Conservation (phyloP, 2,113 vertebrate species). For the Crotophaga sulcirostris region DNA sequence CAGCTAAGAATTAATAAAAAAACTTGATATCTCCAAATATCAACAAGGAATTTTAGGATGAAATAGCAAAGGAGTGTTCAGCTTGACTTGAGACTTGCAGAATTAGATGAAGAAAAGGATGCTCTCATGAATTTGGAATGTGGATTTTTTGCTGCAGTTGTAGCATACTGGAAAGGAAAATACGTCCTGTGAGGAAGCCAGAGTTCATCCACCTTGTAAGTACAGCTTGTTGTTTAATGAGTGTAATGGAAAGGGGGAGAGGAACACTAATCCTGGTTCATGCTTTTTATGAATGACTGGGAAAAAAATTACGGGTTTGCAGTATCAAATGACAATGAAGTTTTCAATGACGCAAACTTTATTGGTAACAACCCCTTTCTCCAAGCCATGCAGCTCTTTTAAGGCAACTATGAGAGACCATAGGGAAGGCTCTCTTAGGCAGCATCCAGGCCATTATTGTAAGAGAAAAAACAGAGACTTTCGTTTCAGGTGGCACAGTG, state of each 20-base stretch:
- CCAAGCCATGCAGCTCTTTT: not conserved
- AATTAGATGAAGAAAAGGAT: not conserved
- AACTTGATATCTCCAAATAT: not conserved
- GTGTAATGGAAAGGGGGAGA: not conserved
- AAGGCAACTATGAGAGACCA: not conserved
- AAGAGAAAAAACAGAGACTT: not conserved
- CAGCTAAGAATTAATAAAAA: not conserved
- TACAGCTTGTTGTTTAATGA: not conserved
- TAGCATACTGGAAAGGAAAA: not conserved
- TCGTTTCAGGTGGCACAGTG: not conserved
- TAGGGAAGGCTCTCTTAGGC: not conserved
- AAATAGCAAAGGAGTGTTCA: not conserved
- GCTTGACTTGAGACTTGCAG: not conserved
- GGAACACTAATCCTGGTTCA: not conserved
- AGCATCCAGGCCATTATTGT: not conserved
- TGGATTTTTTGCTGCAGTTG: not conserved
- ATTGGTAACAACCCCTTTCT: not conserved
- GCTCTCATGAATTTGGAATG: not conserved
- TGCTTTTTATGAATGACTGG: not conserved
- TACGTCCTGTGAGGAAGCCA: not conserved
- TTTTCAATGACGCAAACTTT: not conserved
- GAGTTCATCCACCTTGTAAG: not conserved
- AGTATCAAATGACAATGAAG: not conserved
- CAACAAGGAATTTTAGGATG: not conserved
- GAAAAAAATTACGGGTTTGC: not conserved